These are phyloP conservation scores for Phyllotreta striolata DNA, from an alignment of 2,888 invertebrate species.

Conservation along the genomic window DNA sequence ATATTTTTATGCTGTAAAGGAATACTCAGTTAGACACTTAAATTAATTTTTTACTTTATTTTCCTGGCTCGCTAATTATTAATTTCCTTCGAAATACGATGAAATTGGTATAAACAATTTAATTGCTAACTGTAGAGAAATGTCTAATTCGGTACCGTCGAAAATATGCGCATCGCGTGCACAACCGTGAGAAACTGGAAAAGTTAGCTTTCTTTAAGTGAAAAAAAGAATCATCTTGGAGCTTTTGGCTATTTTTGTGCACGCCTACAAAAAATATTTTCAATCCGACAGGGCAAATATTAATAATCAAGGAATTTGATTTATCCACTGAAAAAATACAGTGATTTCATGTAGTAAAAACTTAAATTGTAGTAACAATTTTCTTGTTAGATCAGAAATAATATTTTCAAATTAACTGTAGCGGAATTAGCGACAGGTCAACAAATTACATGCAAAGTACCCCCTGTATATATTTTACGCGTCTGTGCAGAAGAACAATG, in stretches of 20 bases:
- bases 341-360: too few species aligned
- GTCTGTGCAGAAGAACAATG: conserved; percentile 36
- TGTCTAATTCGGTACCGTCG: background rate
- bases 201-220: conserved; percentile 6
- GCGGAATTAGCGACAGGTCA: conserved; percentile 28
- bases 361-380: too few species aligned
- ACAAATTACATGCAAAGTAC: conserved; percentile 36
- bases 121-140: too few species aligned
- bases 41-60: conserved; percentile 4
- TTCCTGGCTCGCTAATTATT: conserved; percentile 1
- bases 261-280: conserved; percentile 10
- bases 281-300: background rate
- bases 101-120: too few species aligned
- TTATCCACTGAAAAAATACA: too few species aligned
- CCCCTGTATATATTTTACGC: conserved; percentile 37
- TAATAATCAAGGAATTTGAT: too few species aligned
- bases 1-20: conserved; percentile 18
- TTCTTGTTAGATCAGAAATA: background rate
- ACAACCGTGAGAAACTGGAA: conserved; percentile 11
- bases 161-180: conserved; percentile 11
- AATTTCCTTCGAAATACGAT: background rate
- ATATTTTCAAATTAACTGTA: conserved; percentile 25
- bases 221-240: background rate
- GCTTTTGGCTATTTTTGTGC: conserved; percentile 1
- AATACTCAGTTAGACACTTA: background rate